Percentiles rank a stretch among this genome's conserved stretches.
Conservation (phyloP, 2,113 vertebrate species). For the Brachionichthys hirsutus region DNA sequence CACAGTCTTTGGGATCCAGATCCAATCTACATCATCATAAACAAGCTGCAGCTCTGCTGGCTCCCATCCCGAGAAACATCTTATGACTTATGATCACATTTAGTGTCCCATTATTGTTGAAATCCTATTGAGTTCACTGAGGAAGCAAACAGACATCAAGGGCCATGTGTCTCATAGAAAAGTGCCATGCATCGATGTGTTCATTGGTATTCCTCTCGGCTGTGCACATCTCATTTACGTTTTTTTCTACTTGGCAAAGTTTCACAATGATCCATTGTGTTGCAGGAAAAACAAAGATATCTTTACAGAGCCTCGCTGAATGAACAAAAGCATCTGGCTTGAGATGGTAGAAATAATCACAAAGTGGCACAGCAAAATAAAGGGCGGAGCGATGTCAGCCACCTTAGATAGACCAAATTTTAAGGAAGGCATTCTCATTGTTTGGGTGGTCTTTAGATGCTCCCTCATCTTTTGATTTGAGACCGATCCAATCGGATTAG, state of each 20-base stretch:
- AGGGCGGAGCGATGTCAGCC: conserved; percentile 46
- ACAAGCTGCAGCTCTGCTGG: conserved; percentile 13
- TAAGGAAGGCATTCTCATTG: conserved; percentile 48
- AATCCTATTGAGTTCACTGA: conserved; percentile 51
- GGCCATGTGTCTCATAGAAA: conserved; percentile 46
- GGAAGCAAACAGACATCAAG: conserved; percentile 30
- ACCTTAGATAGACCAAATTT: conserved; percentile 26
- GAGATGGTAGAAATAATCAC: conserved; percentile 63
- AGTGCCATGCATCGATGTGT: conserved; percentile 38
- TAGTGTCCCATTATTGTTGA: conserved; percentile 59
- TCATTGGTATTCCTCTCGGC: conserved; percentile 43
- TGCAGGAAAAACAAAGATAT: conserved; percentile 67
- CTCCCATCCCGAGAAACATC: conserved; percentile 42
- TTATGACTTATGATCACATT: conserved; percentile 58
- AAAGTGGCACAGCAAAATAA: conserved; percentile 49
- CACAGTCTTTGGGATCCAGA: conserved; percentile 14
- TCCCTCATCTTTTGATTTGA: conserved; percentile 56
- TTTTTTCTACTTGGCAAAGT: conserved; percentile 48
- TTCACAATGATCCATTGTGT: conserved; percentile 69
- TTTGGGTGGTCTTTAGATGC: conserved; percentile 50
- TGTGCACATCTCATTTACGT: conserved; percentile 11
- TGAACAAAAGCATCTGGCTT: conserved; percentile 71
- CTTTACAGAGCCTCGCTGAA: conserved; percentile 64
- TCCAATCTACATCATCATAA: conserved; percentile 23
- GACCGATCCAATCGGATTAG: conserved; percentile 55